Percentiles rank a stretch among this genome's conserved stretches.
phyloP scores from a whole-genome alignment of 1,140 invertebrate genomes.

The Sinonovacula constricta region DNA sequence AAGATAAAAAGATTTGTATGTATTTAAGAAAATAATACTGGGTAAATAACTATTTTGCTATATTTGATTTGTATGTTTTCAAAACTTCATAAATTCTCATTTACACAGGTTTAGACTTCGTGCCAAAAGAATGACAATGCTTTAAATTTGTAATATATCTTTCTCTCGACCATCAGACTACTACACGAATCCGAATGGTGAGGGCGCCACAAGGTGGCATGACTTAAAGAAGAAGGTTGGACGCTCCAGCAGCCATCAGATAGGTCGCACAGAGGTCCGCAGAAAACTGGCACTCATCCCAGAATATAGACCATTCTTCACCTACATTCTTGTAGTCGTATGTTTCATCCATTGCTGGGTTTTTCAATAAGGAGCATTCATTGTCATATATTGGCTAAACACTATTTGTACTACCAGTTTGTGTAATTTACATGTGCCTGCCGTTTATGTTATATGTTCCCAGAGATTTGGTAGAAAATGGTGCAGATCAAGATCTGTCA shows the following conservation, averaged over 20 bases:
- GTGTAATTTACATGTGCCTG: background rate
- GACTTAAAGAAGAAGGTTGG: constrained; percentile 53
- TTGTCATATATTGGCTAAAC: background rate
- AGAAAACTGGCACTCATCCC: constrained; percentile 53
- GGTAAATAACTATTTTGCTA: background rate
- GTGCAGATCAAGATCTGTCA: too few species aligned
- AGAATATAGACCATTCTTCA: constrained; percentile 61
- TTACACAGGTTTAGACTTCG: background rate
- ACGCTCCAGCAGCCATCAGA: constrained; percentile 51
- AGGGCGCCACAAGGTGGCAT: constrained; percentile 59
- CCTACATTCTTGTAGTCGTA: constrained; percentile 59
- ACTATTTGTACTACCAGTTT: background rate
- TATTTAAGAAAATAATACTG: background rate
- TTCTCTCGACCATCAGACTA: constrained; percentile 8
- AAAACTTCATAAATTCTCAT: background rate
- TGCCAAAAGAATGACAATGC: background rate
- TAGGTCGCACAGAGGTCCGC: constrained; percentile 37
- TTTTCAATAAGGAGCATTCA: background rate
- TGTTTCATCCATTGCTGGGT: background rate
- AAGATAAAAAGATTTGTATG: too few species aligned
- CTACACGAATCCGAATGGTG: constrained; percentile 55
- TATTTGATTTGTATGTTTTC: background rate
- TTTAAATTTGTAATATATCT: background rate
- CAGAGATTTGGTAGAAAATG: background rate
- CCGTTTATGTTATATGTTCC: background rate